Evolutionary conservation across 2,888 invertebrate genomes (phyloP).

Genomic region (Heliconius hortense): DNA sequence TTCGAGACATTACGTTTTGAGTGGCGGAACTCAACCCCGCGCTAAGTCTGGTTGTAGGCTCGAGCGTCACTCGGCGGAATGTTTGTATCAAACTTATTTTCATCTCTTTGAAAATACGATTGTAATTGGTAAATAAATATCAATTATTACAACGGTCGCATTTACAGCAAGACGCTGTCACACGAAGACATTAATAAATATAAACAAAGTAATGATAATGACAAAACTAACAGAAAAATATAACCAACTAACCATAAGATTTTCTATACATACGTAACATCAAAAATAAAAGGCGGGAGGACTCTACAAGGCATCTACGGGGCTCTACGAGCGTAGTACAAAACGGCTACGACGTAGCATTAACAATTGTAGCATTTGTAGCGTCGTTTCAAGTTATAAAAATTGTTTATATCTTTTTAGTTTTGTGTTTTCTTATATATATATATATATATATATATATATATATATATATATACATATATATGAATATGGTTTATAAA

Average conservation of each 20-base stretch:
- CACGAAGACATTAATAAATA: too few relatives aligned
- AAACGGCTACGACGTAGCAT: constrained; percentile 38
- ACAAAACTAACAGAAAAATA: background rate
- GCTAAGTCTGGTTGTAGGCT: background rate
- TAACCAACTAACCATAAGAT: background rate
- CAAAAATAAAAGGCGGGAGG: constrained; percentile 6
- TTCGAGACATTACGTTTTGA: background rate
- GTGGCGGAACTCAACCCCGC: background rate
- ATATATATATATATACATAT: background rate
- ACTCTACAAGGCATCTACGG: constrained; percentile 16
- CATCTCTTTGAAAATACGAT: too few relatives aligned
- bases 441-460: background rate
- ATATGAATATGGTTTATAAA: background rate
- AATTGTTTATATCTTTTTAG: constrained; percentile 7
- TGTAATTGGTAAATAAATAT: too few relatives aligned
- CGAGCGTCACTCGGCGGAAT: too few relatives aligned
- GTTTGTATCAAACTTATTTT: too few relatives aligned
- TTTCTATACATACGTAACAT: background rate
- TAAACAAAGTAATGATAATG: background rate
- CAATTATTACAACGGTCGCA: too few relatives aligned
- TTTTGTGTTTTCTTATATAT: constrained; percentile 3
- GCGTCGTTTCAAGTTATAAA: constrained; percentile 18
- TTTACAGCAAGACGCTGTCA: too few relatives aligned
- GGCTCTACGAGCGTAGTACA: constrained; percentile 24
- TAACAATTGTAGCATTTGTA: constrained; percentile 31